Base-by-base conservation (phyloP, 1,140 invertebrate species). In the Aethina tumida region DNA sequence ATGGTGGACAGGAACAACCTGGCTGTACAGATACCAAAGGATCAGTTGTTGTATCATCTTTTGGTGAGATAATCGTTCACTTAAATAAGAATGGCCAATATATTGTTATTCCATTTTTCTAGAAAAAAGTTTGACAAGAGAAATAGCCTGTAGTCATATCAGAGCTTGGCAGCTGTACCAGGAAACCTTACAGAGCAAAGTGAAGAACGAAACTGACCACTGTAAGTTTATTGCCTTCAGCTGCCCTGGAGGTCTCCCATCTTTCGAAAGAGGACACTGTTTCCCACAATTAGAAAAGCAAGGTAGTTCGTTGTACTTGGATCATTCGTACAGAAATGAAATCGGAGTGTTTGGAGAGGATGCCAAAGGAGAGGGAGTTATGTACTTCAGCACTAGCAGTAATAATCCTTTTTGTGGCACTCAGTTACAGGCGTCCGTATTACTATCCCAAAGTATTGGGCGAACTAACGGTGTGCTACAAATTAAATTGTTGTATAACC, bases 1-100 rank as follows among this genome's bases (percentile, higher is more conserved):
- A 86, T 46, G 81, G 81, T 8, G 82, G 81, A 1, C 62, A 66
- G 26, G 62, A 73, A 35, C 82, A 87, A 53, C 79, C 81, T 0
- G 81, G 81, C 0, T 85, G 82, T 43, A 47, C 21, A 5, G 63
- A 67, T 49, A 45, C 48, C 1, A 53, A 47, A 44, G 55, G 50
- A 15, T 60, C 59, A 12, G 50, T 62, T 6, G 51, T 65, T 20
- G 47, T 56, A 1, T 49, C 59, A 12, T 50, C 52, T 49, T 56
- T 63, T 31, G 58, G 60, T 60, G 46, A 41, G 35, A 20, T 39
- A 21, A 32, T n/a, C 14, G 34, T 14, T 35, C 10, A n/a, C n/a
- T n/a, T 19, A 2, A 34, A 22, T 34, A 34, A 10, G 21, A 19
- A 10, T 4, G n/a, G 15, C 16, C 9, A 9, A 30, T 30, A 30